phyloP scores from a whole-genome alignment of 2,888 invertebrate species.

The Neria commutata region DNA sequence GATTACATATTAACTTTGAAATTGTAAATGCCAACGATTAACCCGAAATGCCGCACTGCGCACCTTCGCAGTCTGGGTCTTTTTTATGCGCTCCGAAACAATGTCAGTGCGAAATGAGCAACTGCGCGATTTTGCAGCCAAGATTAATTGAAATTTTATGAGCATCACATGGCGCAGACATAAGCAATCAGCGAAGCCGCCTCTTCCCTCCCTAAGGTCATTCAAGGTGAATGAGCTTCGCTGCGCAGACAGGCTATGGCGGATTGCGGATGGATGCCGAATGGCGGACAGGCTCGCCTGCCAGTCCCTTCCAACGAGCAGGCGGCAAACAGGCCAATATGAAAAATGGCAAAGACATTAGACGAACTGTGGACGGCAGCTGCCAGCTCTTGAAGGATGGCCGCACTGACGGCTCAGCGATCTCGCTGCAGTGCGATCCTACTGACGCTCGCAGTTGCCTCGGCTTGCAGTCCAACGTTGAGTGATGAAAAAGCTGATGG shows the following conservation, averaged over 20 bases:
- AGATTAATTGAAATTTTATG: conserved; percentile 53
- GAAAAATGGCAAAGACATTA: conserved; percentile 23
- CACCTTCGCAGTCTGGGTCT: no score
- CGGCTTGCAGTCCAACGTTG: neutral
- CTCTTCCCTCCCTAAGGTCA: conserved; percentile 51
- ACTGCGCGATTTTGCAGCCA: no score
- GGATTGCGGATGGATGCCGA: no score
- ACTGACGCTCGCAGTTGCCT: conserved; percentile 28
- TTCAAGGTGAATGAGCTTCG: conserved; percentile 34
- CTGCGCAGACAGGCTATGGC: conserved; percentile 2
- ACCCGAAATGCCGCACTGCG: no score
- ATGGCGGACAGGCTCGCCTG: no score
- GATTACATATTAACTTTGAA: no score
- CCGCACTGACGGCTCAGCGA: conserved; percentile 16
- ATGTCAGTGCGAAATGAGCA: no score
- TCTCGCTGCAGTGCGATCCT: conserved; percentile 27
- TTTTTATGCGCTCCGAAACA: no score
- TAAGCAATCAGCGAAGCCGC: conserved; percentile 56
- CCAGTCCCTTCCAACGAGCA: neutral
- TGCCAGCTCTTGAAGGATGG: neutral
- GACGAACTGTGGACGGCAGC: conserved; percentile 15
- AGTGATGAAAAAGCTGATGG: conserved; percentile 7
- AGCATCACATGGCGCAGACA: conserved; percentile 47
- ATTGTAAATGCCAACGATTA: no score
- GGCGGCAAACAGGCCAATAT: neutral